Conservation (phyloP, 2,113 vertebrate species). For the Setophaga petechia region DNA sequence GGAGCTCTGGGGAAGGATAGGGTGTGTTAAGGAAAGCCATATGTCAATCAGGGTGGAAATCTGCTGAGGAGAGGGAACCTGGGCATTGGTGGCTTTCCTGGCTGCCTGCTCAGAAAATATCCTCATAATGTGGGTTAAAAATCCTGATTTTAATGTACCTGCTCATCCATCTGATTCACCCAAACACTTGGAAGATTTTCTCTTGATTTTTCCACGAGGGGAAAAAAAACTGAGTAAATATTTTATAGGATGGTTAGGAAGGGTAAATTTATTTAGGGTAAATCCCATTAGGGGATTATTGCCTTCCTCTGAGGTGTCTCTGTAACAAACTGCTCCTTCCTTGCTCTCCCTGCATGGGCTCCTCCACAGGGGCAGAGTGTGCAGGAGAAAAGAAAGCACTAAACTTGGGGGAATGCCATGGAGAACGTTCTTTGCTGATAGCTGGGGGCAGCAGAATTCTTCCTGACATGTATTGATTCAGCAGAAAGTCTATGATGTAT, state of each 20-base stretch:
- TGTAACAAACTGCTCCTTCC: neutral
- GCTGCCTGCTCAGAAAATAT: neutral
- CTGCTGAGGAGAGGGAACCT: neutral
- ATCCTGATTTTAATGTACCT: neutral
- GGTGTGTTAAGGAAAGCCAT: neutral
- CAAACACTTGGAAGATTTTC: neutral
- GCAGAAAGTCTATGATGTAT: neutral
- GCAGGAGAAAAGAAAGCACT: neutral
- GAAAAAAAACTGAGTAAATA: neutral
- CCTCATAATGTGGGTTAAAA: neutral
- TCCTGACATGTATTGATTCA: neutral
- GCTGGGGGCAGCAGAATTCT: neutral
- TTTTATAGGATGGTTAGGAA: neutral
- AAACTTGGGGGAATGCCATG: neutral
- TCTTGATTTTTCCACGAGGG: no score
- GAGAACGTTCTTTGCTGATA: neutral
- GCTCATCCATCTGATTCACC: neutral
- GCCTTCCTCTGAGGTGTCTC: neutral
- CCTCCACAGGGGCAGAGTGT: fast-evolving
- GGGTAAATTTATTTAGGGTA: no score
- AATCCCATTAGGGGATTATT: neutral
- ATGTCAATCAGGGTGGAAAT: neutral
- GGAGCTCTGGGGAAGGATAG: neutral
- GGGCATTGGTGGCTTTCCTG: neutral
- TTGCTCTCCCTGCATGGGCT: neutral